Base-by-base conservation (phyloP, 2,888 invertebrate species). In the Tuta absoluta region DNA sequence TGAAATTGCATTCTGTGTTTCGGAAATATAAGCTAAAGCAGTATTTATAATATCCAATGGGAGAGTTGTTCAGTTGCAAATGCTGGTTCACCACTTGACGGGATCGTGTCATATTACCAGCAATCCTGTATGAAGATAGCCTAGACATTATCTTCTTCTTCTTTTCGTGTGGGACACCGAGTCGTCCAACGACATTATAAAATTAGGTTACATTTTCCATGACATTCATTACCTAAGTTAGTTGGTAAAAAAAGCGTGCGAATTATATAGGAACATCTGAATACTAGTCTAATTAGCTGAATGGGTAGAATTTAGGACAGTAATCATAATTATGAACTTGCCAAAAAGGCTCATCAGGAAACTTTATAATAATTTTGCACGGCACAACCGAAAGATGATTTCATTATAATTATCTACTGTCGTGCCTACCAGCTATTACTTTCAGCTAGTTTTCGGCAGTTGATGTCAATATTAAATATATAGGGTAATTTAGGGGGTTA, bases 341-440 rank as follows among this genome's bases (percentile, higher is more conserved):
- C 33, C 33, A 56, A 56, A 56, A 17, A 56, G 56, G 5, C 17
- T 45, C 14, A 60, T 60, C 45, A 14, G 60, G 21, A n/a, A 23
- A 58, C 37, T 58, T 57, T 28, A 58, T 45, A 60, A 60, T 14
- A 17, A 56, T 60, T 45, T 23, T 5, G 41, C 8, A 17, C n/a
- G 8, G 8, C 23, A 60, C 37, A 19, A 51, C 28, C 8, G 17
- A 21, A 62, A 49, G 14, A 14, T 71, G 72, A 77, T 77, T 72
- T 72, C 68, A 72, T 71, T 58, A 59, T 70, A 72, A 76, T 77
- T 78, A n/a, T n/a, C n/a, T n/a, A 77, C 63, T 65, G 59, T 75
- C 79, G 80, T 80, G 82, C 76, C 77, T 72, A 69, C 67, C 49
- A 63, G 71, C 71, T 67, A 71, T 75, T 75, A 72, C 62, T 57